Conservation (phyloP, 1,140 invertebrate species). For the Meteorus sp. region DNA sequence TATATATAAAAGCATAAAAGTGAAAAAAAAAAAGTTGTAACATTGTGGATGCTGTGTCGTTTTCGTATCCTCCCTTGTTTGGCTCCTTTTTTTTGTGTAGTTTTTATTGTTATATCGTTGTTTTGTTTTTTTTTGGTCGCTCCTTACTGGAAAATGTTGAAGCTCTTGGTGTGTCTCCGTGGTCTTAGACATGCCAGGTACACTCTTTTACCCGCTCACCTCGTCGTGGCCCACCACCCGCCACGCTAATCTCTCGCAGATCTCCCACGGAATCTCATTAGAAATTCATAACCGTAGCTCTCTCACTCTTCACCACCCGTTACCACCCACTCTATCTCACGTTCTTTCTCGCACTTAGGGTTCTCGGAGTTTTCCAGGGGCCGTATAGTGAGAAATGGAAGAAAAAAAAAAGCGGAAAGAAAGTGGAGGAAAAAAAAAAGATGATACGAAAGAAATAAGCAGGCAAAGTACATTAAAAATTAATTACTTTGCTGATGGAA, state of each 20-base stretch:
- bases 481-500: conserved; percentile 61
- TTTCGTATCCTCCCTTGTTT: too few relatives aligned
- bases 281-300: conserved; percentile 59
- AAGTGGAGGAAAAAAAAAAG: conserved; percentile 39
- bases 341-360: too few relatives aligned
- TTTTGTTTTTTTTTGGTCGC: neutral
- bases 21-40: too few relatives aligned
- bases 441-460: conserved; percentile 60
- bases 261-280: conserved; percentile 59
- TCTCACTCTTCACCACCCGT: conserved; percentile 16
- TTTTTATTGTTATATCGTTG: neutral
- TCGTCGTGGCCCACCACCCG: conserved; percentile 21
- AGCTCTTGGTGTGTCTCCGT: neutral
- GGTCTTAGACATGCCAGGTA: conserved; percentile 7
- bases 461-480: conserved; percentile 61
- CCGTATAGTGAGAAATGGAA: conserved; percentile 39
- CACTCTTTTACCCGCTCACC: conserved; percentile 6
- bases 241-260: conserved; percentile 58
- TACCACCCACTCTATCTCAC: conserved; percentile 29
- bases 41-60: too few relatives aligned
- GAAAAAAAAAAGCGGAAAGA: conserved; percentile 58
- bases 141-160: neutral
- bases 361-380: conserved; percentile 17
- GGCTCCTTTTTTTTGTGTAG: neutral
- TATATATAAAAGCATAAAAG: too few relatives aligned